Conservation (phyloP, 2,888 invertebrate species). For the Tridacna crocea region DNA sequence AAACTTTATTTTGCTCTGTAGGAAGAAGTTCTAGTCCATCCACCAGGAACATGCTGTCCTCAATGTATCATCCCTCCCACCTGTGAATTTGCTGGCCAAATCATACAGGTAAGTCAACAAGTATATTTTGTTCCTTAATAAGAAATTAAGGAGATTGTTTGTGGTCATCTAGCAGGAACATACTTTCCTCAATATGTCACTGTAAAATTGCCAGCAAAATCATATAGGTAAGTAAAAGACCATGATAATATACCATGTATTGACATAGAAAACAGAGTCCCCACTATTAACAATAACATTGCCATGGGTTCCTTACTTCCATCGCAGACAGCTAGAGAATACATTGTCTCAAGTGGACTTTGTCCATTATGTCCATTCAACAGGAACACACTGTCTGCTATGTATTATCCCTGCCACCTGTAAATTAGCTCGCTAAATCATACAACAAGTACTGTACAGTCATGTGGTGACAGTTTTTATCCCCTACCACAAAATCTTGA, state of each 20-base stretch:
- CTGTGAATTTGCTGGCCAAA: constrained; percentile 67
- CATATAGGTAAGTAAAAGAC: constrained; percentile 61
- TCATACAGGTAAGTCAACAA: constrained; percentile 62
- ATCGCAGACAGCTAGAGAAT: no score
- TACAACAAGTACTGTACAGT: no score
- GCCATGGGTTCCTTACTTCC: no score
- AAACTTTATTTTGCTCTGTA: constrained; percentile 29
- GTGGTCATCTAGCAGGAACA: constrained; percentile 63
- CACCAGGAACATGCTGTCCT: constrained; percentile 72
- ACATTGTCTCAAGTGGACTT: constrained; percentile 47
- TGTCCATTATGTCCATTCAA: constrained; percentile 65
- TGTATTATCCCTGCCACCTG: constrained; percentile 69
- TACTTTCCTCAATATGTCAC: constrained; percentile 74
- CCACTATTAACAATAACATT: no score
- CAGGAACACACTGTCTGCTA: constrained; percentile 72
- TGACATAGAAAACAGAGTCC: no score
- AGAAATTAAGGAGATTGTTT: constrained; percentile 63
- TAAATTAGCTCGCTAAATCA: constrained; percentile 62
- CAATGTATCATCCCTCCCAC: constrained; percentile 68
- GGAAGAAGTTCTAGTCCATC: constrained; percentile 69
- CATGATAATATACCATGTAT: no score
- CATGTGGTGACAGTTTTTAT: no score
- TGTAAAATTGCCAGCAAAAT: constrained; percentile 67
- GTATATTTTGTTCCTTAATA: background rate
- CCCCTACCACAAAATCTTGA: no score